A percentile compares a stretch with the other conserved stretches of the same genome.
phyloP scores from a whole-genome alignment of 2,113 vertebrate species.

The Stercorarius parasiticus region DNA sequence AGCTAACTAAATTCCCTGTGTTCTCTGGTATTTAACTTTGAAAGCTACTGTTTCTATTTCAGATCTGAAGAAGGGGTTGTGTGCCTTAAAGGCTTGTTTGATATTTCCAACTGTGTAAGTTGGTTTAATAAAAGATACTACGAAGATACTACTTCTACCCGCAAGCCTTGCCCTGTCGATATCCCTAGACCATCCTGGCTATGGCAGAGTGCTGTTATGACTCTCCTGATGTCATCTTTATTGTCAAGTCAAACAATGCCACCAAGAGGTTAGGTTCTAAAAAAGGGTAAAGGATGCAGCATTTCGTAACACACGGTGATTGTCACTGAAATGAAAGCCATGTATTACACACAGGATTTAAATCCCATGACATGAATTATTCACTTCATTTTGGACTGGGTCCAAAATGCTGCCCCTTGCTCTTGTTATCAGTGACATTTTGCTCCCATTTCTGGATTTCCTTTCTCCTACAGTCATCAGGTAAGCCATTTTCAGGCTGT shows the following conservation, averaged over 20 bases:
- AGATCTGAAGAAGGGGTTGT: background rate
- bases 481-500: background rate
- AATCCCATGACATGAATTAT: background rate
- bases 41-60: slow-evolving; percentile 10
- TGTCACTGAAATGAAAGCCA: background rate
- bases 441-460: background rate
- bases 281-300: background rate
- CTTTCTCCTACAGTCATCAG: background rate
- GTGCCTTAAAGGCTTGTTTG: background rate
- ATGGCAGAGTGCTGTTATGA: background rate
- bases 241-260: background rate
- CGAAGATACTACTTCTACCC: background rate
- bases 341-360: background rate
- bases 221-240: background rate
- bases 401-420: background rate
- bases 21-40: background rate
- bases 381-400: background rate
- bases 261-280: background rate
- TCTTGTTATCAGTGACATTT: background rate
- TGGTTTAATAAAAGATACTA: background rate
- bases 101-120: background rate
- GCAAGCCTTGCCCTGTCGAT: background rate
- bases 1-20: background rate
- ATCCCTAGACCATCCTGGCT: background rate
- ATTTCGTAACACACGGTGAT: background rate